Conservation (phyloP, 2,797 vertebrate genomes). For the Etheostoma perlongum region DNA sequence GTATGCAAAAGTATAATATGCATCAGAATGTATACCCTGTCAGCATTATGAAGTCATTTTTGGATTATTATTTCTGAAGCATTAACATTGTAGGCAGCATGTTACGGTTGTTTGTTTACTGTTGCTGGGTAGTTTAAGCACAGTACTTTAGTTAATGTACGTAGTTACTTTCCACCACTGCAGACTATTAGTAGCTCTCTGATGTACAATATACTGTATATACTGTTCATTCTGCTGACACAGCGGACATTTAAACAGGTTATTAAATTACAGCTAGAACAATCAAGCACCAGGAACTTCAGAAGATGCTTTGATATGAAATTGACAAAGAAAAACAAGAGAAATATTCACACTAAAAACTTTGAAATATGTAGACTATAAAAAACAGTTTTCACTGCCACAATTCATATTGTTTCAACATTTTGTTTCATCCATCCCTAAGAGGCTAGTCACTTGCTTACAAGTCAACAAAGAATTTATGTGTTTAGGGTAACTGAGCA, state of each 20-base stretch:
- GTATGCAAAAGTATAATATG: not conserved
- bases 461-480: not conserved
- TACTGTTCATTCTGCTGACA: not conserved
- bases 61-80: not conserved
- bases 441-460: not conserved
- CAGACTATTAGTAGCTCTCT: not conserved
- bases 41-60: not conserved
- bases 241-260: not conserved
- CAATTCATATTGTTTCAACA: not conserved
- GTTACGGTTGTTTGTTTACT: too few relatives aligned
- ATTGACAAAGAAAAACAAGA: not conserved
- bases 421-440: not conserved
- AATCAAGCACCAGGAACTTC: not conserved
- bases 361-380: not conserved
- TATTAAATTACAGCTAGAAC: not conserved
- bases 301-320: not conserved
- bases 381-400: not conserved
- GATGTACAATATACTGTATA: not conserved
- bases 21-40: not conserved
- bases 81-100: not conserved
- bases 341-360: not conserved
- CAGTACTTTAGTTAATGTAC: not conserved
- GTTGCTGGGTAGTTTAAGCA: not conserved
- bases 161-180: not conserved
- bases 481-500: constrained; percentile 15